These are phyloP conservation scores for Drosophila nr. medialis DNA, from an alignment of 2,888 invertebrate genomes.

Conservation along the genomic window DNA sequence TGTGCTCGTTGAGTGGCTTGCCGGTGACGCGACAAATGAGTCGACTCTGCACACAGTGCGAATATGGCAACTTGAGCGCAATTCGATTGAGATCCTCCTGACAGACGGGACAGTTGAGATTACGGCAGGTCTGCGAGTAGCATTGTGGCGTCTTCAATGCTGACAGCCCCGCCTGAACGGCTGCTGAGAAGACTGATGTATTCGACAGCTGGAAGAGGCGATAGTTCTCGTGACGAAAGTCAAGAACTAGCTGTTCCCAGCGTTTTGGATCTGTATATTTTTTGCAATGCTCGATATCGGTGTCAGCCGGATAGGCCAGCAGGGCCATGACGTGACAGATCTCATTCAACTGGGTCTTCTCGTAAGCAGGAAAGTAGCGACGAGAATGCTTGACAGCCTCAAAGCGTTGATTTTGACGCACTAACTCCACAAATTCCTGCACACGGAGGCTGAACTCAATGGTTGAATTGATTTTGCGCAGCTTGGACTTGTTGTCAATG, in stretches of 20 bases:
- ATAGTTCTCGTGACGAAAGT: slow-evolving; percentile 97
- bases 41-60: slow-evolving; percentile 98
- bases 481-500: slow-evolving; percentile 97
- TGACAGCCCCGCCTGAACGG: slow-evolving; percentile 92
- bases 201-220: slow-evolving; percentile 96
- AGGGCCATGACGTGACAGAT: slow-evolving; percentile 98
- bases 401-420: slow-evolving; percentile 92
- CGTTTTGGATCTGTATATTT: slow-evolving; percentile 88
- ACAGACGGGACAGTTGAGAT: slow-evolving; percentile 96
- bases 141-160: slow-evolving; percentile 97
- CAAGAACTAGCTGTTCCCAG: slow-evolving; percentile 94
- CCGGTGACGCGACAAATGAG: slow-evolving; percentile 96
- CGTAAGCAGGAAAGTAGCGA: slow-evolving; percentile 94
- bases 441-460: slow-evolving; percentile 95
- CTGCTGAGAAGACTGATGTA: slow-evolving; percentile 95
- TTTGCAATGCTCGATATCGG: slow-evolving; percentile 90
- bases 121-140: slow-evolving; percentile 89
- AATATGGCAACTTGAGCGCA: slow-evolving; percentile 94
- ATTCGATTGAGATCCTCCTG: slow-evolving; percentile 94
- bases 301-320: slow-evolving; percentile 95
- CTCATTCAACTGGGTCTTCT: slow-evolving; percentile 93
- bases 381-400: slow-evolving; percentile 98
- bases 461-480: slow-evolving; percentile 96
- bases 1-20: slow-evolving; percentile 97
- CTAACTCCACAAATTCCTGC: slow-evolving; percentile 97